Base-by-base conservation (phyloP, 2,797 vertebrate genomes). In the Neostethus bicornis region DNA sequence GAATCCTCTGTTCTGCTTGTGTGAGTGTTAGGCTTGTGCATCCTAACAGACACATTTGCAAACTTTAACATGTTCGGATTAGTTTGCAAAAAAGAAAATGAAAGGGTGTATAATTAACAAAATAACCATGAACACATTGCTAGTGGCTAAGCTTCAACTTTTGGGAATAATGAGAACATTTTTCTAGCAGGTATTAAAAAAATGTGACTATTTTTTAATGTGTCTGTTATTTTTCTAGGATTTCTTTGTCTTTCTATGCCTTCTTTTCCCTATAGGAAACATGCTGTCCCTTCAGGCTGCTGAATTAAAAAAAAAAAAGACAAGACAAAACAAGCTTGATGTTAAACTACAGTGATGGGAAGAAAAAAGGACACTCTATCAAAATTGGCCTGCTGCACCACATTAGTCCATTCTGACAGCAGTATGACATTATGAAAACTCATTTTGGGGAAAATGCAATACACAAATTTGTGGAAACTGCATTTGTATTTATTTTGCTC, bases 1-100 rank as follows among this genome's bases (percentile, higher is more conserved):
- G 77, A 87, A 89, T 86, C 81, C 79, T 82, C 67, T 80, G 80
- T 83, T 74, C 51, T 68, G 35, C 16, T 49, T 61, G 50, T 61
- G 23, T 55, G 61, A 52, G 46, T 61, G 59, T 45, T 43, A 58
- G 19, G 67, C 5, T 28, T 41, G 64, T 32, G 50, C 54, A 34
- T 72, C 61, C 73, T 20, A 61, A 42, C 57, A 47, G 49, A 41
- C 64, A 67, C 60, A 70, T 61, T 57, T 51, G 53, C 43, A 78
- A 70, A 79, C 73, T 68, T 70, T 72, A 68, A 77, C 66, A 52
- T 66, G 70, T 72, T 72, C 74, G 61, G 44, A 70, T 61, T 44
- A 54, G 59, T 67, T 72, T 50, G 62, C 61, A 53, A 54, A 75
- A 66, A 38, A 77, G 65, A 39, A 57, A 71, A 61, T n/a, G 24